Conservation (phyloP, 2,113 vertebrate species). For the Ovibos moschatus region DNA sequence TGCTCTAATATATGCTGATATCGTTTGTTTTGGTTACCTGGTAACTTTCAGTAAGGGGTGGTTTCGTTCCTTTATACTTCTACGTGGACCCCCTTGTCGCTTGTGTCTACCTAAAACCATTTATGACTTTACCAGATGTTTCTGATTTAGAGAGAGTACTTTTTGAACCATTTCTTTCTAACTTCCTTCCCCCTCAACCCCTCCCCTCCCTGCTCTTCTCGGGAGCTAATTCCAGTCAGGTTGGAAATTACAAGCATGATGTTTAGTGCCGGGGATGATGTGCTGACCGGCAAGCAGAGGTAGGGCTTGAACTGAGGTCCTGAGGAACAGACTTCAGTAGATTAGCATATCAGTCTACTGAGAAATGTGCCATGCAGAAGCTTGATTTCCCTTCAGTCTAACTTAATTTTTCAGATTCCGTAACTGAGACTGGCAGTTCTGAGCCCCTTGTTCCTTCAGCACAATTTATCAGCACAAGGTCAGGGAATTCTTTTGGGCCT, state of each 20-base stretch:
- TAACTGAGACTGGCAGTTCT: constrained; percentile 79
- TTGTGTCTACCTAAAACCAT: constrained; percentile 76
- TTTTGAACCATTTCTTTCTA: constrained; percentile 67
- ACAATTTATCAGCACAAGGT: constrained; percentile 76
- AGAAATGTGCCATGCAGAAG: constrained; percentile 72
- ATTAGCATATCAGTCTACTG: constrained; percentile 69
- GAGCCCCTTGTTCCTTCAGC: constrained; percentile 70
- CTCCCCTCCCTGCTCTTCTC: background rate
- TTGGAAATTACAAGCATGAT: constrained; percentile 74
- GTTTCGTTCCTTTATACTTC: constrained; percentile 69
- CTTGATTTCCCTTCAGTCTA: constrained; percentile 76
- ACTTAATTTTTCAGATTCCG: constrained; percentile 74
- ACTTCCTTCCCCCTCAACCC: constrained; percentile 25
- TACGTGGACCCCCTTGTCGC: constrained; percentile 62
- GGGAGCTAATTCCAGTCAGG: constrained; percentile 77
- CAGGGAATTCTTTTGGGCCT: constrained; percentile 71
- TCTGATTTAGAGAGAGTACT: constrained; percentile 78
- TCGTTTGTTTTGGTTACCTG: constrained; percentile 60
- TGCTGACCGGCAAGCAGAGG: constrained; percentile 80
- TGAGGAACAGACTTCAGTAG: constrained; percentile 69
- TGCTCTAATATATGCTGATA: constrained; percentile 25
- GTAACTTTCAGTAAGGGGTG: constrained; percentile 39
- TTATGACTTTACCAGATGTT: constrained; percentile 79
- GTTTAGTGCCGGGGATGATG: constrained; percentile 76
- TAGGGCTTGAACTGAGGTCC: constrained; percentile 75